Evolutionary conservation across 2,888 invertebrate species (phyloP), one percentile per base, ranked within the genome.

Genomic region (Agrypnus murinus): DNA sequence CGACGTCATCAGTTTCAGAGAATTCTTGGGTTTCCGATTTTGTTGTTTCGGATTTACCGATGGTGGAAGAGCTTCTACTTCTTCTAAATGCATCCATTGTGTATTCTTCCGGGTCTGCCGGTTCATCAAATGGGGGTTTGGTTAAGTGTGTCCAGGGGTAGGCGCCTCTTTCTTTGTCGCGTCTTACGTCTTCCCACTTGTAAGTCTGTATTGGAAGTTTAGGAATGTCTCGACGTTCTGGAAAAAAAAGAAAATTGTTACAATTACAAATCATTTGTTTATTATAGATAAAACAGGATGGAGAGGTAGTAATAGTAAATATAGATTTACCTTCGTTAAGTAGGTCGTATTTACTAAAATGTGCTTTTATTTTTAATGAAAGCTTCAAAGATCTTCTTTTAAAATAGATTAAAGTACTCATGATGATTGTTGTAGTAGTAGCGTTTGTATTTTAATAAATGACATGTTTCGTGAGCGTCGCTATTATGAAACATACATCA

Each of bases 141-240:
- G 92, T 88, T 25, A 94, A 85, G 84, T 93, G 90, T 10, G 94
- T 94, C 93, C 94, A 94, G 77, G 94, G 94, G 82, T 94, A 94
- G 50, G 91, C 91, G 74, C 94, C 94, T 82, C 89, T 88, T 79
- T 89, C 88, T 85, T 91, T 90, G 77, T 91, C 89, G 82, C 92
- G 88, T 79, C 90, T 87, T 45, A 94, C 86, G 85, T 94, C 94
- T 86, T 94, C 94, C 94, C 94, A 94, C 87, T 90, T 89, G 85
- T 94, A 94, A 62, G 93, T 93, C 85, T 92, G 91, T 79, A 92
- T 87, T 73, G 93, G 93, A 79, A 92, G 88, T 75, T 91, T 90
- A 77, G 93, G 93, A 66, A 79, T 72, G 74, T 83, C 82, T 77
- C 77, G 79, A 12, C 40, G 19, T 63, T 78, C 84, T 84, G 78